Conservation (phyloP, 2,888 invertebrate genomes). For the Stramonita haemastoma region DNA sequence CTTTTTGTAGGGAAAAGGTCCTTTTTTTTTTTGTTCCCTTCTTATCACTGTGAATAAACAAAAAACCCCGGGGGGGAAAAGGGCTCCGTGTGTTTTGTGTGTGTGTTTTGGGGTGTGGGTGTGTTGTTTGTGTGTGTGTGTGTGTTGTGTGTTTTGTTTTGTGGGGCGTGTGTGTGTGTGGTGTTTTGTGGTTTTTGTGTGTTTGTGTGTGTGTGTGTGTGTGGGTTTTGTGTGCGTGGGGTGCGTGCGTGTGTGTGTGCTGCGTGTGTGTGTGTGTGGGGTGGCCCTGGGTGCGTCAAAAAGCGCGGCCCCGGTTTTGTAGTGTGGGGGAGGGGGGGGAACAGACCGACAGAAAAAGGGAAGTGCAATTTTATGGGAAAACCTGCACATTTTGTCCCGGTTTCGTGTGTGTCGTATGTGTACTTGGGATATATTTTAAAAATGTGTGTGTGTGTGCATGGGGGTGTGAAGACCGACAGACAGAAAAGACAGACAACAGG, state of each 20-base stretch:
- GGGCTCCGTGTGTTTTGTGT: not conserved
- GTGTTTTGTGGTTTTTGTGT: not conserved
- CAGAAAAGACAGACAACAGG: too few relatives aligned
- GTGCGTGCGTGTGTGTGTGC: too few relatives aligned
- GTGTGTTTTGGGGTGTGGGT: too few relatives aligned
- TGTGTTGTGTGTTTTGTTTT: not conserved
- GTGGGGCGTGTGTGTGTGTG: conserved; percentile 1
- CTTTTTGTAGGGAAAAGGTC: not conserved
- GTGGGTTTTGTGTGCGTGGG: not conserved
- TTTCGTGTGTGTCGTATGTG: too few relatives aligned
- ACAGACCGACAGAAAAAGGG: not conserved
- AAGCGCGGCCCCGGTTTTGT: too few relatives aligned
- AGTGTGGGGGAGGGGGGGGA: not conserved
- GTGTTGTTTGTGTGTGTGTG: not conserved
- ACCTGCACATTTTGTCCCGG: too few relatives aligned
- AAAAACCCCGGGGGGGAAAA: too few relatives aligned
- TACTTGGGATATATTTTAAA: too few relatives aligned
- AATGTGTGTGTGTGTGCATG: too few relatives aligned
- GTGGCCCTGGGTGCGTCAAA: too few relatives aligned
- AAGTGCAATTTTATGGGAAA: too few relatives aligned
- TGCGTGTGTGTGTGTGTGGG: too few relatives aligned
- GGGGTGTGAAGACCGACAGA: not conserved
- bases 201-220: not conserved
- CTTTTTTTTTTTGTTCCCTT: not conserved
- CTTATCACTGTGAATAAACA: not conserved